Evolutionary conservation across 2,797 vertebrate genomes (phyloP).

Genomic region (Sebastolobus altivelis): DNA sequence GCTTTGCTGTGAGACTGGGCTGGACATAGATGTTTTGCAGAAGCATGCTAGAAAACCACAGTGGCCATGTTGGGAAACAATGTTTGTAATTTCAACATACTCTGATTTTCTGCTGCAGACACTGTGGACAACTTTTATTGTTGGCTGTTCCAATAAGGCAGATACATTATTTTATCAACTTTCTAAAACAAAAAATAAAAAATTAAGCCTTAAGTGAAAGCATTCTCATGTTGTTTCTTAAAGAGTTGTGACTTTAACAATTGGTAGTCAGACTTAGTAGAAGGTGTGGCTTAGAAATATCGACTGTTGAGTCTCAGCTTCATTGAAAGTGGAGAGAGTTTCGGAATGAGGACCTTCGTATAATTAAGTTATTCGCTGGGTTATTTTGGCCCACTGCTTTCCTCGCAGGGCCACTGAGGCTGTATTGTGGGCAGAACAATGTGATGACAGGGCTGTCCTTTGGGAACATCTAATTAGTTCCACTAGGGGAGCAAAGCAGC

Average conservation of each 20-base stretch:
- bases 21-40: neutral
- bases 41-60: neutral
- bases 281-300: constrained; percentile 25
- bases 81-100: neutral
- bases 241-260: neutral
- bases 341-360: constrained; percentile 48
- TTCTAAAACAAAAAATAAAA: neutral
- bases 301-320: constrained; percentile 11
- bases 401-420: constrained; percentile 65
- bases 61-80: neutral
- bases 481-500: constrained; percentile 82
- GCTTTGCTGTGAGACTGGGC: too few species aligned
- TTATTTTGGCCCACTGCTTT: constrained; percentile 68
- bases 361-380: constrained; percentile 63
- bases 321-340: constrained; percentile 36
- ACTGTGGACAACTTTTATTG: neutral
- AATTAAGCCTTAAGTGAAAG: neutral
- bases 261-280: neutral
- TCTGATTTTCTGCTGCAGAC: neutral
- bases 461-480: constrained; percentile 86
- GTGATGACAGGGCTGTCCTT: constrained; percentile 83
- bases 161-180: neutral
- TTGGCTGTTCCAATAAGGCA: neutral
- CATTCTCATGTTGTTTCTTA: neutral
- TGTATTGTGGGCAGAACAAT: constrained; percentile 81